Percentiles rank a stretch among this genome's conserved stretches.
Evolutionary conservation across 2,888 invertebrate genomes (phyloP).

Genomic region (Drosophila robusta): DNA sequence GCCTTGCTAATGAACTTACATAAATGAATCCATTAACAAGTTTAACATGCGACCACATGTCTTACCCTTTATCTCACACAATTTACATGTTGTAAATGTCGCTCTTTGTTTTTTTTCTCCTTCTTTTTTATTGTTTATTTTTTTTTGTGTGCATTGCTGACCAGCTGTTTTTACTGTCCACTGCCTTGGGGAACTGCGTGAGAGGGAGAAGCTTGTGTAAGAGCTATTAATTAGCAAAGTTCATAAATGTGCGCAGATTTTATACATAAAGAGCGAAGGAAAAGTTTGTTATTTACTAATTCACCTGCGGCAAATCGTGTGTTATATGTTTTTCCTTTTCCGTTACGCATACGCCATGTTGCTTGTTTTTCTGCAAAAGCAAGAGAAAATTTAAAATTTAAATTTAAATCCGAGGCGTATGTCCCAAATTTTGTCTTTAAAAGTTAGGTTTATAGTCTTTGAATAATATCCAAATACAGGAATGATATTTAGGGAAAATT

Average conservation of each 20-base stretch:
- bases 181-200: neutral
- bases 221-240: constrained; percentile 67
- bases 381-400: neutral
- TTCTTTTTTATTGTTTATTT: no score
- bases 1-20: constrained; percentile 64
- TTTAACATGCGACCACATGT: constrained; percentile 42
- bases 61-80: neutral
- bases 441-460: no score
- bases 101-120: constrained; percentile 9
- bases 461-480: no score
- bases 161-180: constrained; percentile 9
- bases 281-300: constrained; percentile 9
- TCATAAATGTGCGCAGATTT: constrained; percentile 57
- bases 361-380: constrained; percentile 16
- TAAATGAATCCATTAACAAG: constrained; percentile 67
- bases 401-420: no score
- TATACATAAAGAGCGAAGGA: constrained; percentile 12
- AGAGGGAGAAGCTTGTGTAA: constrained; percentile 8
- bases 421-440: no score
- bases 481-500: no score
- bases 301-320: constrained; percentile 38
- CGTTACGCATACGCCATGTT: constrained; percentile 17
- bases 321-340: constrained; percentile 3
- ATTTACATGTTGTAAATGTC: constrained; percentile 47
- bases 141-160: constrained; percentile 5